Percentiles rank a stretch among this genome's conserved stretches.
These are phyloP conservation scores for Champsocephalus esox DNA, from an alignment of 2,797 vertebrate genomes.

Conservation along the genomic window DNA sequence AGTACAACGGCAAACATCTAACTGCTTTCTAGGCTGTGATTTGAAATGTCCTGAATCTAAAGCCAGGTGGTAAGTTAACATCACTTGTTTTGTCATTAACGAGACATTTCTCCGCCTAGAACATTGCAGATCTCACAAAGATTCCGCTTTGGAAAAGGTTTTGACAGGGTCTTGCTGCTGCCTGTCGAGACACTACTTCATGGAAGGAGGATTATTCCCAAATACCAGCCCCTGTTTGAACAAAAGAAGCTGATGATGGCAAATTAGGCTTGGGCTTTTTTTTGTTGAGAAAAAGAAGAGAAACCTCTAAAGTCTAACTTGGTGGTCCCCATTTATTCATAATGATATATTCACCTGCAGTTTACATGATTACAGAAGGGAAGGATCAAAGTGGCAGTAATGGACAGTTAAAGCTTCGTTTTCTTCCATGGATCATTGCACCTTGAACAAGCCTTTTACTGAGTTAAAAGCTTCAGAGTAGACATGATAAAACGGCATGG, in stretches of 20 bases:
- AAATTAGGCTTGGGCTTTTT: constrained; percentile 87
- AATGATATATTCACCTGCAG: constrained; percentile 78
- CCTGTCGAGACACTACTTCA: constrained; percentile 87
- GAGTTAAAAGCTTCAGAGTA: constrained; percentile 61
- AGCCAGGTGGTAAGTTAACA: constrained; percentile 73
- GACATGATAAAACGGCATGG: constrained; percentile 56
- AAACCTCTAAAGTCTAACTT: constrained; percentile 80
- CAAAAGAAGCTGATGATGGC: constrained; percentile 89
- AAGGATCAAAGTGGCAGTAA: constrained; percentile 65
- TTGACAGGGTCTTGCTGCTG: constrained; percentile 86
- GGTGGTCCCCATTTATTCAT: constrained; percentile 85
- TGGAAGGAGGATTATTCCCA: constrained; percentile 88
- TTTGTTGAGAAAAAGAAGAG: constrained; percentile 79
- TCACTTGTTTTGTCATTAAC: constrained; percentile 81
- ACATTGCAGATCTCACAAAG: constrained; percentile 80
- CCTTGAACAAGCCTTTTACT: constrained; percentile 38
- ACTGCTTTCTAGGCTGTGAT: constrained; percentile 37
- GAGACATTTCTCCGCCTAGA: constrained; percentile 77
- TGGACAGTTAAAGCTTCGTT: constrained; percentile 64
- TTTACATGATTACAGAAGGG: constrained; percentile 75
- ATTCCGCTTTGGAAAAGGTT: constrained; percentile 79
- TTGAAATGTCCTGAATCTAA: constrained; percentile 58
- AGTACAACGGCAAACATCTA: constrained; percentile 20
- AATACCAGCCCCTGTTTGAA: constrained; percentile 87
- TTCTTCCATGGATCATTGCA: constrained; percentile 57